phyloP scores from a whole-genome alignment of 2,113 vertebrate genomes.

The Nothobranchius furzeri region DNA sequence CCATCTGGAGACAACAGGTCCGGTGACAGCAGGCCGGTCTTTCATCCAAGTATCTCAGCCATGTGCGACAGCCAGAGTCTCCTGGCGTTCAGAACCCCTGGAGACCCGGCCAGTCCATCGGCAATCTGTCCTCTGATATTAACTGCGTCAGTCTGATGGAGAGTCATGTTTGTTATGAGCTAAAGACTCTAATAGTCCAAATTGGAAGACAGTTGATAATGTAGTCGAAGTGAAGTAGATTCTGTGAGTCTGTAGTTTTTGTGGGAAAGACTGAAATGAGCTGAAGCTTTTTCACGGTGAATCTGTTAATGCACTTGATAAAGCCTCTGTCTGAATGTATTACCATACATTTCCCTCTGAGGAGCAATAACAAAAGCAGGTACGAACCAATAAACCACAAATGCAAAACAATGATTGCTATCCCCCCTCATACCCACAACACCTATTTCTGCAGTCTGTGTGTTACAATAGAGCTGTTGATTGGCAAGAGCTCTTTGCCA shows the following conservation, averaged over 20 bases:
- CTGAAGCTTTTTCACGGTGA: constrained; percentile 54
- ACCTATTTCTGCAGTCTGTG: constrained; percentile 45
- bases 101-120: constrained; percentile 32
- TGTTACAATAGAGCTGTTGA: constrained; percentile 60
- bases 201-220: constrained; percentile 50
- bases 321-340: constrained; percentile 43
- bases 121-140: constrained; percentile 63
- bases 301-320: constrained; percentile 54
- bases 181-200: constrained; percentile 45
- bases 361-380: constrained; percentile 38
- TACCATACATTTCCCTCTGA: constrained; percentile 41
- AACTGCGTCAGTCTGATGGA: constrained; percentile 26
- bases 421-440: constrained; percentile 43
- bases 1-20: constrained; percentile 80
- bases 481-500: constrained; percentile 57
- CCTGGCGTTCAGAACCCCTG: constrained; percentile 38
- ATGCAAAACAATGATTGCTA: constrained; percentile 59
- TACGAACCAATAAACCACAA: constrained; percentile 49
- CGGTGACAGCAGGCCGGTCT: constrained; percentile 67
- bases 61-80: constrained; percentile 41
- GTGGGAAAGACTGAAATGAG: constrained; percentile 34
- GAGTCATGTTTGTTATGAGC: constrained; percentile 34
- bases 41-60: constrained; percentile 49
- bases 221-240: constrained; percentile 46
- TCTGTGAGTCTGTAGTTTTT: constrained; percentile 38